Percentiles rank a stretch among this genome's conserved stretches.
These are phyloP conservation scores for Gymnocheta viridis DNA, from an alignment of 2,888 invertebrate genomes.

Conservation along the genomic window DNA sequence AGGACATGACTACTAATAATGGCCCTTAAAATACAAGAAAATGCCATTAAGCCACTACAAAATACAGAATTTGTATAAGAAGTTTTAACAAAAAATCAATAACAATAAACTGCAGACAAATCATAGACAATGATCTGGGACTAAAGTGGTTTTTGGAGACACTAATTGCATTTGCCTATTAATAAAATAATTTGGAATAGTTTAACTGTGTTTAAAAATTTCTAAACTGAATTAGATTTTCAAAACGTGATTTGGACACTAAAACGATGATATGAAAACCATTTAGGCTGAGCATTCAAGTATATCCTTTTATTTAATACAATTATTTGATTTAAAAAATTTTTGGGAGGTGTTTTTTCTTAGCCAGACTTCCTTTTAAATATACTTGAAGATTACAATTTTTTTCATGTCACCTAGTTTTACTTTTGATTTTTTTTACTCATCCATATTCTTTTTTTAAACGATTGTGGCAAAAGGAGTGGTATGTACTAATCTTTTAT, in stretches of 20 bases:
- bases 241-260: not conserved
- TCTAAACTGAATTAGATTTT: not conserved
- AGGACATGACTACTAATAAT: not conserved
- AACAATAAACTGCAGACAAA: constrained; percentile 1
- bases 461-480: no score
- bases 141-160: constrained; percentile 41
- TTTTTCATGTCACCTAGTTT: not conserved
- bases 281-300: not conserved
- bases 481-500: no score
- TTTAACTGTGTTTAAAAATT: not conserved
- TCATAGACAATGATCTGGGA: constrained; percentile 23
- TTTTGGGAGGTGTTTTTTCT: not conserved
- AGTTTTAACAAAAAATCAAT: not conserved
- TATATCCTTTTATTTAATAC: not conserved
- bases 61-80: not conserved
- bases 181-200: not conserved
- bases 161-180: not conserved
- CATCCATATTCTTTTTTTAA: no score
- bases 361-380: not conserved
- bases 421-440: no score
- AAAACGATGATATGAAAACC: not conserved
- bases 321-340: not conserved
- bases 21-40: not conserved
- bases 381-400: not conserved
- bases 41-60: not conserved